Base-by-base conservation (phyloP, 2,113 vertebrate species). In the Puntigrus tetrazona region DNA sequence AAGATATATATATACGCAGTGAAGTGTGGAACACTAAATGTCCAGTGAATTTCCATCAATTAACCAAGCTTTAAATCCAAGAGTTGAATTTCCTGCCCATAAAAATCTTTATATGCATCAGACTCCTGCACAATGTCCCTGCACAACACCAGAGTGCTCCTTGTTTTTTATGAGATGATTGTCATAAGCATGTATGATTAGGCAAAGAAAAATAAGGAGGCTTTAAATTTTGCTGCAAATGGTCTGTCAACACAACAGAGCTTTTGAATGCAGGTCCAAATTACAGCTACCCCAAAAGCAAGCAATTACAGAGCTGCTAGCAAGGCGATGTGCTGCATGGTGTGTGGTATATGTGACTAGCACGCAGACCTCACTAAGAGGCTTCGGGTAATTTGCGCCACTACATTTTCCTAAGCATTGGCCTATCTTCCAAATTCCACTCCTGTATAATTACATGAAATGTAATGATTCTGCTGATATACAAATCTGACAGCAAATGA, bases 281-380 rank as follows among this genome's bases (percentile, higher is more conserved):
- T 91, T 87, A 90, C 87, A 88, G 87, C 89, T 89, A 88, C 87
- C 89, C 87, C 88, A 88, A 87, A 72, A 89, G 87, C 70, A 87
- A 90, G 88, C 92, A 92, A 92, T 93, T 92, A 92, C 92, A 91
- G 92, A 59, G 82, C 86, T 85, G 87, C 41, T 67, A 90, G 87
- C 87, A 41, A 87, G 91, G 90, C 87, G 90, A 85, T 73, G 55
- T 84, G 86, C 80, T 86, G 10, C 70, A 91, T 72, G 81, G 89
- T 87, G 57, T 34, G 73, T 63, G 29, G 41, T 90, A 82, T 81
- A 86, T 79, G 86, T 84, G 87, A 87, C 78, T 89, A 90, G 86
- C 88, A 86, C 87, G 61, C 52, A n/a, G 73, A 87, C 90, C 88
- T 84, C 86, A 41, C 79, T 22, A 72, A 86, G 87, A 90, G 82